Conservation (phyloP, 2,888 invertebrate species). For the Nephrotoma guestfalica region DNA sequence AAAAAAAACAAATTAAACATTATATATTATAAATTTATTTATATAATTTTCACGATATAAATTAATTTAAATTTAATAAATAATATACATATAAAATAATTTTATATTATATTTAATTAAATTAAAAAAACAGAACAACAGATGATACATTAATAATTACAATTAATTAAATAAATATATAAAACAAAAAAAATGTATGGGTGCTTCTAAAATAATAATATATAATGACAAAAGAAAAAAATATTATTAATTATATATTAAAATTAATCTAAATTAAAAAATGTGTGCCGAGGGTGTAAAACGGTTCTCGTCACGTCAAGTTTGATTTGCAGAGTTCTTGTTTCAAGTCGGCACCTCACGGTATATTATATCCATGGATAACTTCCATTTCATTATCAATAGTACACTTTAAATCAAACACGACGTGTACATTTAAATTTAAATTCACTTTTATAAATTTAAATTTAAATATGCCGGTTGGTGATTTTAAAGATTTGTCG, state of each 20-base stretch:
- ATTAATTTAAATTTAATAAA: background rate
- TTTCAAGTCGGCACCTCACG: no score
- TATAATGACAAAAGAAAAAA: background rate
- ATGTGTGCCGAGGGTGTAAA: no score
- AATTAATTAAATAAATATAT: background rate
- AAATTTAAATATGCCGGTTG: background rate
- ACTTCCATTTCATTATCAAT: background rate
- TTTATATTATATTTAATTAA: background rate
- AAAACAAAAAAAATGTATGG: background rate
- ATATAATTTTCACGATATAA: background rate
- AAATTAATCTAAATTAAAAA: background rate
- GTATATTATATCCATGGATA: background rate
- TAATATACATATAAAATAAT: background rate
- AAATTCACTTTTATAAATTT: background rate
- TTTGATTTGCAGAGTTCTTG: no score
- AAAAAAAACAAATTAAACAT: background rate
- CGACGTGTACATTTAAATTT: background rate
- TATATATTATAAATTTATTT: background rate
- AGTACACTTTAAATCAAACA: background rate
- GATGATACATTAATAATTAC: background rate
- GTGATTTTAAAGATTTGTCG: background rate
- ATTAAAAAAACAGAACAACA: background rate
- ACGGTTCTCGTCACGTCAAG: no score
- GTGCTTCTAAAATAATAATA: background rate
- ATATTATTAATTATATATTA: background rate